Conservation (phyloP, 2,797 vertebrate genomes). For the Notoglanidium macrostoma region DNA sequence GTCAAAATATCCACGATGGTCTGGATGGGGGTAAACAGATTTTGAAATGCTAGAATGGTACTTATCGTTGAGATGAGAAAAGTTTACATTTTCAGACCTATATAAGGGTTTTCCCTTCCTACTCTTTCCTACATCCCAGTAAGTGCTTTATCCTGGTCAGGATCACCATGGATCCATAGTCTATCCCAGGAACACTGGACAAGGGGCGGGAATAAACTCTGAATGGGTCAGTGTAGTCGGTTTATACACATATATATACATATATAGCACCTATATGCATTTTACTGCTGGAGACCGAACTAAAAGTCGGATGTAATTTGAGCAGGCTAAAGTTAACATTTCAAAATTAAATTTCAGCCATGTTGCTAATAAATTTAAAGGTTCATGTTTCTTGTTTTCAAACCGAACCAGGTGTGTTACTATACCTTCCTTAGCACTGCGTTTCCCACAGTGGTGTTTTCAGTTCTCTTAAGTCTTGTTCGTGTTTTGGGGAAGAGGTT, state of each 20-base stretch:
- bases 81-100: not conserved
- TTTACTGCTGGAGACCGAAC: not conserved
- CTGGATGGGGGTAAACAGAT: not conserved
- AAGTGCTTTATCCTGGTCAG: not conserved
- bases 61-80: not conserved
- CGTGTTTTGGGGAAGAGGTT: not conserved
- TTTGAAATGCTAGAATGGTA: not conserved
- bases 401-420: not conserved
- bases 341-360: not conserved
- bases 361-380: not conserved
- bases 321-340: not conserved
- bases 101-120: not conserved
- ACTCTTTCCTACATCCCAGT: not conserved
- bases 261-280: not conserved
- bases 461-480: not conserved
- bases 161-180: not conserved
- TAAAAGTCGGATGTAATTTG: not conserved
- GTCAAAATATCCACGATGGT: not conserved
- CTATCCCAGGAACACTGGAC: not conserved
- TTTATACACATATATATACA: not conserved
- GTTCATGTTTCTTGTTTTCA: not conserved
- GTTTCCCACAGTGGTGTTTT: slow-evolving; percentile 4
- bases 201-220: not conserved
- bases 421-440: not conserved
- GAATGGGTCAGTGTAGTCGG: not conserved